These are phyloP conservation scores for Mimachlamys varia DNA, from an alignment of 2,888 invertebrate genomes.

Conservation along the genomic window DNA sequence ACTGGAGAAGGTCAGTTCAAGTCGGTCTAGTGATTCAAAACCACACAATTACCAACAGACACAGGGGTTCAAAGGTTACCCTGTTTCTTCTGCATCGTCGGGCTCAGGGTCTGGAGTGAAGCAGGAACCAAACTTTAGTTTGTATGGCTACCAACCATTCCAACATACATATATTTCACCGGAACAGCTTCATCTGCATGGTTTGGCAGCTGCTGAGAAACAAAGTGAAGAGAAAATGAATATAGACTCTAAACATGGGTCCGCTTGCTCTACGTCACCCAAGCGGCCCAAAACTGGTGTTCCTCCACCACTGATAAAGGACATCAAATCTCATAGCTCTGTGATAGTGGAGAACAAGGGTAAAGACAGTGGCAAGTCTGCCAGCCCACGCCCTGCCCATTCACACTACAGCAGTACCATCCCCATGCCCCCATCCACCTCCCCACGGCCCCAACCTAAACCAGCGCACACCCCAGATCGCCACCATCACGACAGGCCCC, in stretches of 20 bases:
- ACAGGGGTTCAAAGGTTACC: conserved; percentile 52
- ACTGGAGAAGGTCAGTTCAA: conserved; percentile 50
- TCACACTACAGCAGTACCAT: conserved; percentile 56
- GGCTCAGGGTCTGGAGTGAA: conserved; percentile 49
- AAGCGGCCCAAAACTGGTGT: conserved; percentile 61
- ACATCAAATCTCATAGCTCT: conserved; percentile 72
- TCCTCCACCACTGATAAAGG: conserved; percentile 72
- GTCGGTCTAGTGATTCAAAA: conserved; percentile 49
- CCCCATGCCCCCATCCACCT: conserved; percentile 60
- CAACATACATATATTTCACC: conserved; percentile 79
- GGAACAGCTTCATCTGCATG: conserved; percentile 77
- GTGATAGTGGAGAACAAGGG: conserved; percentile 77
- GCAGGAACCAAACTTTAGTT: conserved; percentile 73
- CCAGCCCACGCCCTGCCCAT: conserved; percentile 61
- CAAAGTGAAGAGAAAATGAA: conserved; percentile 65
- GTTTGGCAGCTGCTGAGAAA: conserved; percentile 67
- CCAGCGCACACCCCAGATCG: conserved; percentile 74
- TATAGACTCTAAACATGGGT: conserved; percentile 58
- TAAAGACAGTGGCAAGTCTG: conserved; percentile 60
- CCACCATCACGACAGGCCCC: conserved; percentile 56
- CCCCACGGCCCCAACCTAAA: conserved; percentile 71
- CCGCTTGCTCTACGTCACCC: conserved; percentile 56
- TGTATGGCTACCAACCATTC: conserved; percentile 81
- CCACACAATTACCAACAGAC: conserved; percentile 41
- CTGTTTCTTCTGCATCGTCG: conserved; percentile 32